A percentile compares a stretch with the other conserved stretches of the same genome.
Conservation (phyloP, 2,888 invertebrate species). For the Chrysopilus asiliformis region DNA sequence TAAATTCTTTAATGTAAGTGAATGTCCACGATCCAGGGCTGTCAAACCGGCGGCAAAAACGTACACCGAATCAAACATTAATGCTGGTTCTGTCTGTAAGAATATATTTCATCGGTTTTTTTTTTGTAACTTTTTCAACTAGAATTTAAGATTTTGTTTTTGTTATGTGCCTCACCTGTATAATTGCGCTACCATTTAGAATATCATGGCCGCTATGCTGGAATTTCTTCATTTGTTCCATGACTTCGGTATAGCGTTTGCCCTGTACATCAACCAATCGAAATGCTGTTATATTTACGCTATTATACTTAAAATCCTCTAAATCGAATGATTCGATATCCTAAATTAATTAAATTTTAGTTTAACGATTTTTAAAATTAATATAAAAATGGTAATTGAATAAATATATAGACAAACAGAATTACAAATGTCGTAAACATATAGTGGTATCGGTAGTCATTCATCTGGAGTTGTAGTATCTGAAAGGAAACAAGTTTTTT, state of each 20-base stretch:
- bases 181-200: conserved; percentile 39
- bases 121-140: too few species aligned
- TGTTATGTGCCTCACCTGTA: too few species aligned
- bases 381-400: not conserved
- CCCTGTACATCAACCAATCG: conserved; percentile 72
- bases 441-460: conserved; percentile 88
- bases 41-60: conserved; percentile 67
- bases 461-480: conserved; percentile 92
- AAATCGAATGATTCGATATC: conserved; percentile 78
- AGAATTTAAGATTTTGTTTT: too few species aligned
- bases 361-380: not conserved
- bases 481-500: conserved; percentile 47
- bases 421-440: conserved; percentile 91
- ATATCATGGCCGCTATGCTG: conserved; percentile 73
- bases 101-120: too few species aligned
- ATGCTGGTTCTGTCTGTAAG: conserved; percentile 66
- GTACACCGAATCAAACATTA: conserved; percentile 76
- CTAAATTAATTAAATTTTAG: conserved; percentile 35
- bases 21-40: conserved; percentile 53
- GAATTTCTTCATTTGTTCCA: conserved; percentile 77
- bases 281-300: conserved; percentile 91
- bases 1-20: conserved; percentile 56
- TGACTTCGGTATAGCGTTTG: conserved; percentile 55
- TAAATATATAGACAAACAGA: too few species aligned
- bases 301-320: conserved; percentile 86